Percentiles rank a stretch among this genome's conserved stretches.
These are phyloP conservation scores for Tineola bisselliella DNA, from an alignment of 2,888 invertebrate species.

Conservation along the genomic window DNA sequence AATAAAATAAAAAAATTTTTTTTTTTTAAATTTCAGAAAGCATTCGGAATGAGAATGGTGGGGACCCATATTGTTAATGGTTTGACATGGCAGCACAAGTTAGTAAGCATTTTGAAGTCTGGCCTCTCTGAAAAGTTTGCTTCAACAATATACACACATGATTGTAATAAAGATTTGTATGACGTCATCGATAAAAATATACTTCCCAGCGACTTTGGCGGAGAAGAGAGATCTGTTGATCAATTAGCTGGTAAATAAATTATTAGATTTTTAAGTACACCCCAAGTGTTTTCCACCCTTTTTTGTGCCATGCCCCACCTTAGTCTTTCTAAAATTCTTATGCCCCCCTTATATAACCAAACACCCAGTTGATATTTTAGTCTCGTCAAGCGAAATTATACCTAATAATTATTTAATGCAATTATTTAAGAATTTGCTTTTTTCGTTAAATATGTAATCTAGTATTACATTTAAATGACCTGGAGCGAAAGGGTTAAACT, in stretches of 20 bases:
- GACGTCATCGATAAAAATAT: constrained; percentile 22
- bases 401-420: too few species aligned
- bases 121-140: constrained; percentile 25
- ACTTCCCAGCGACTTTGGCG: constrained; percentile 29
- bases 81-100: constrained; percentile 24
- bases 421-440: too few species aligned
- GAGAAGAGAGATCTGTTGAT: constrained; percentile 21
- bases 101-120: constrained; percentile 23
- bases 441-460: too few species aligned
- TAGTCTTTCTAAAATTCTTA: too few species aligned
- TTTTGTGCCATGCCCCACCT: too few species aligned
- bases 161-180: constrained; percentile 22
- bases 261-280: too few species aligned
- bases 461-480: too few species aligned
- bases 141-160: constrained; percentile 23
- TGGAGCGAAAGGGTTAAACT: too few species aligned
- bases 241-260: constrained; percentile 24
- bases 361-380: too few species aligned
- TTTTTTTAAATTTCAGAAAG: constrained; percentile 23
- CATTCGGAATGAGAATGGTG: constrained; percentile 24
- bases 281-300: too few species aligned
- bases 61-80: constrained; percentile 24
- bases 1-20: background rate
- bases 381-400: too few species aligned
- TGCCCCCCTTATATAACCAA: too few species aligned